Conservation (phyloP, 2,113 vertebrate genomes). For the Mustela nigripes region DNA sequence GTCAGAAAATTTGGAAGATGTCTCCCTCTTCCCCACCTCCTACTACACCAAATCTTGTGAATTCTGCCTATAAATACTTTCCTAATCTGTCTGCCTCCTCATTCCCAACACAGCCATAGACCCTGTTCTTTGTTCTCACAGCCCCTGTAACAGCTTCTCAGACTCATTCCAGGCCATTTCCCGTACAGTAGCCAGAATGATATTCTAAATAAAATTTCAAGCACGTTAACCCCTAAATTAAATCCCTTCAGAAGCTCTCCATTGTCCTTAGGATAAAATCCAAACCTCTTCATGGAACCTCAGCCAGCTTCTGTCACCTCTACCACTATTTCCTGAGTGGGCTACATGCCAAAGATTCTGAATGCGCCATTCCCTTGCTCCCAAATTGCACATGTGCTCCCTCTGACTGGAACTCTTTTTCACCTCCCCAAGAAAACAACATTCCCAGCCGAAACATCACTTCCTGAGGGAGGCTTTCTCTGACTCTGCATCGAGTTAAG, state of each 20-base stretch:
- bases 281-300: background rate
- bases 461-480: background rate
- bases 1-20: background rate
- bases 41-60: background rate
- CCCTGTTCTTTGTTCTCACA: background rate
- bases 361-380: background rate
- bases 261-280: background rate
- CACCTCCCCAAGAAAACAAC: background rate
- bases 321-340: background rate
- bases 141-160: background rate
- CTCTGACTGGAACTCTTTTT: background rate
- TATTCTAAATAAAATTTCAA: background rate
- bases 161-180: background rate
- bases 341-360: background rate
- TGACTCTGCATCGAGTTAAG: fast-evolving
- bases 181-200: background rate
- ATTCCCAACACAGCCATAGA: background rate
- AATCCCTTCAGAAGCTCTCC: background rate
- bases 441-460: background rate
- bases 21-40: background rate
- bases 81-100: background rate
- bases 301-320: background rate
- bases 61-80: background rate
- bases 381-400: background rate
- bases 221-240: background rate